Conservation (phyloP, 2,113 vertebrate species). For the Riparia riparia region DNA sequence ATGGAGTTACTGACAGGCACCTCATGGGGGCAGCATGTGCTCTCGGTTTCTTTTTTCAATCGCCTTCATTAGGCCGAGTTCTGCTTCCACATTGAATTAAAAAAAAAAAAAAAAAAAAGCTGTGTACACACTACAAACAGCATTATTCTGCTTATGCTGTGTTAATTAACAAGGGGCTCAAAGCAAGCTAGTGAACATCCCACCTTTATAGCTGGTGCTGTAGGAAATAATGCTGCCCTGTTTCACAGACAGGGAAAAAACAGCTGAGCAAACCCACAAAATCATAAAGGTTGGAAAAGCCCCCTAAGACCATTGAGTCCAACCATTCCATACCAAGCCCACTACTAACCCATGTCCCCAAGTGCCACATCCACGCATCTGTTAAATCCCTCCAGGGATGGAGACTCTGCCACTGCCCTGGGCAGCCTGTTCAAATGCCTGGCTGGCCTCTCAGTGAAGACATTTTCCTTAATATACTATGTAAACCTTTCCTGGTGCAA, state of each 20-base stretch:
- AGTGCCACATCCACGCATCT: not conserved
- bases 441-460: not conserved
- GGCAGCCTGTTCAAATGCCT: not conserved
- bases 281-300: not conserved
- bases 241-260: not conserved
- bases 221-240: not conserved
- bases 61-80: not conserved
- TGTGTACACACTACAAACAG: fast-evolving
- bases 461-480: not conserved
- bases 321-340: not conserved
- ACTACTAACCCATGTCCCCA: not conserved
- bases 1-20: not conserved
- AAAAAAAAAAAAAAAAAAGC: not conserved
- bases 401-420: not conserved
- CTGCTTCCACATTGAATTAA: not conserved
- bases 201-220: not conserved
- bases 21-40: conserved; percentile 32
- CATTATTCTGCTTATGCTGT: not conserved
- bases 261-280: not conserved
- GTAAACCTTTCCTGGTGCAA: not conserved
- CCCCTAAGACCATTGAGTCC: not conserved
- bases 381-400: not conserved
- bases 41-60: not conserved
- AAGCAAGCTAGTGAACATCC: not conserved
- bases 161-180: fast-evolving